Evolutionary conservation across 2,113 vertebrate genomes (phyloP), one percentile per base, ranked within the genome.

Genomic region (Corythornis madagascariensis): DNA sequence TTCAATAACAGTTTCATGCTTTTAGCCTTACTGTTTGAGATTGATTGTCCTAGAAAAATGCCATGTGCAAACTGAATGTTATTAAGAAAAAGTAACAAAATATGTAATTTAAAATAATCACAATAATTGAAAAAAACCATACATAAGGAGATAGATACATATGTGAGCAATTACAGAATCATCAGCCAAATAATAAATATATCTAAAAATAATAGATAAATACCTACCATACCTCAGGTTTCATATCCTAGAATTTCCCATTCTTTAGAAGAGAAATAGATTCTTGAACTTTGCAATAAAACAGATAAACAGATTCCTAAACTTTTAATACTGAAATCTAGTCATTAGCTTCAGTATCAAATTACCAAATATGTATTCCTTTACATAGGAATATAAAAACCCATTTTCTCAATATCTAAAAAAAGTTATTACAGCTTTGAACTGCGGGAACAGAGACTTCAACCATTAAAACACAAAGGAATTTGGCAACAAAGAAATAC

Each of bases 381-480:
- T 28, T 55, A 10, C 1, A 2, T 4, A 10, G 38, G 12, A 33
- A 61, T n/a, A 28, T 16, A 64, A 1, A 88, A 86, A 33, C n/a
- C n/a, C 9, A 31, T 40, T 42, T 64, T 33, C n/a, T 40, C 53
- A 86, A 52, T 16, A 35, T 47, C 10, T 29, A 16, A 35, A 76
- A 50, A 50, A 11, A 31, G 22, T 4, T 4, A 8, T 8, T 8
- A 26, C 1, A 4, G 18, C 61, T 43, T 29, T 56, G 43, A 31
- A 6, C 7, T 13, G 16, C 0, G 0, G 47, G 17, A 74, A 56
- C 2, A 5, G 50, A 73, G 24, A 4, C 11, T 33, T 2, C 70
- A 64, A 40, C 48, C 18, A 7, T 6, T 16, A 10, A 13, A n/a
- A n/a, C 33, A 5, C 19, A 10, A 13, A 40, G 0, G 0, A n/a